These are phyloP conservation scores for Drosophila tsacasi DNA, from an alignment of 1,140 invertebrate genomes.

Conservation along the genomic window DNA sequence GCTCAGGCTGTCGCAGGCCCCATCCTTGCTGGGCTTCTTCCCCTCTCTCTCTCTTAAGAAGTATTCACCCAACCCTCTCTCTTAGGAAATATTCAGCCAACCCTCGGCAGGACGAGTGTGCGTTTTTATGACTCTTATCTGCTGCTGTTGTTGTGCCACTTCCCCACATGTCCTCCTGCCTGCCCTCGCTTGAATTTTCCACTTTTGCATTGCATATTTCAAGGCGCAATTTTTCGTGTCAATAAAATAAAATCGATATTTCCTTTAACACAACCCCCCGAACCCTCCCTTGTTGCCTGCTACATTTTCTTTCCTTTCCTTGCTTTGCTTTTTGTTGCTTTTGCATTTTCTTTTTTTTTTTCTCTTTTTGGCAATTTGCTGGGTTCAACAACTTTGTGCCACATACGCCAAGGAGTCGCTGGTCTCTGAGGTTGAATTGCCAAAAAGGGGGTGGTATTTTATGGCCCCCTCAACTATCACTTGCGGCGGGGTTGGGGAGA, in stretches of 20 bases:
- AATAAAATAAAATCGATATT: constrained; percentile 79
- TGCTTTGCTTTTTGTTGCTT: neutral
- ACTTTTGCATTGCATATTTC: constrained; percentile 75
- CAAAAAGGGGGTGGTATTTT: constrained; percentile 2
- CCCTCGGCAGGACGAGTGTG: constrained; percentile 30
- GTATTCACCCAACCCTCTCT: constrained; percentile 3
- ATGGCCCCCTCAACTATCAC: constrained; percentile 9
- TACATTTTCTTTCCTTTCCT: constrained; percentile 10
- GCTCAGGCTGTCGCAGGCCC: constrained; percentile 7
- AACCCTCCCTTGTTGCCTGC: neutral
- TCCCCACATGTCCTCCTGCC: constrained; percentile 31
- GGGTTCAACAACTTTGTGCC: constrained; percentile 70
- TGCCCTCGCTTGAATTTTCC: constrained; percentile 49
- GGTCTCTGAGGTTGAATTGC: neutral
- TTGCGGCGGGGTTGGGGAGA: neutral
- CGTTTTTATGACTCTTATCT: constrained; percentile 80
- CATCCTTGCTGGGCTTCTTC: neutral
- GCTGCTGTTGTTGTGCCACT: constrained; percentile 51
- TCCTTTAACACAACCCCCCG: neutral
- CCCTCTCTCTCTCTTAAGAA: constrained; percentile 15
- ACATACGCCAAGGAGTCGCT: constrained; percentile 40
- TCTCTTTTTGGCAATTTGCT: constrained; percentile 39
- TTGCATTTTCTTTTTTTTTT: neutral
- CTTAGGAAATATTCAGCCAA: constrained; percentile 29
- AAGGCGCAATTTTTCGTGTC: constrained; percentile 79